Evolutionary conservation across 1,140 invertebrate species (phyloP), one percentile per base, ranked within the genome.

Genomic region (Neomicropteryx cornuta): DNA sequence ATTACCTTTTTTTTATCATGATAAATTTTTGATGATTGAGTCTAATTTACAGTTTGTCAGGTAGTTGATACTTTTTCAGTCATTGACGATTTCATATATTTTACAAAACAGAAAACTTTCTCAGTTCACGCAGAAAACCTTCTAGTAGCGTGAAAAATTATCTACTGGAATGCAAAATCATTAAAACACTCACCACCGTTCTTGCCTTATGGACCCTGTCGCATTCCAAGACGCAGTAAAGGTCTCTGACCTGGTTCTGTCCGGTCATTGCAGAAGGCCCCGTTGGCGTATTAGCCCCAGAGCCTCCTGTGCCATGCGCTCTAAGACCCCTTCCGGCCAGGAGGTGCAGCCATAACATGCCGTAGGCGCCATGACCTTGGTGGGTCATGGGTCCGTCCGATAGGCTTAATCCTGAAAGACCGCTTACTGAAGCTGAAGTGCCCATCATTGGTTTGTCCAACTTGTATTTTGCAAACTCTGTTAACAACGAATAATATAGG

Each of bases 171-270:
- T n/a, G n/a, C n/a, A n/a, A 8, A 27, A 8, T 27, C 24, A 27
- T 27, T 27, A 27, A 4, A 3, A 21, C 33, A 57, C 68, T 60
- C 45, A 73, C 92, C 39, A 97, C 93, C 3, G 96, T 98, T 18
- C 95, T 66, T 3, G 95, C 95, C 70, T 97, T 97, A 65, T 98
- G 95, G 5, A 96, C 83, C 44, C 92, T 78, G 63, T 99, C 95
- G 52, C 92, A 90, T 59, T 97, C 93, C 21, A 98, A 71, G 2
- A 98, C 94, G 58, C 93, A 97, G 56, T 99, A 99, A 17, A 99
- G 69, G 66, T 97, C 93, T 42, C 88, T 68, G 27, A 73, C 73
- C 18, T 72, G 71, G 30, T 72, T 72, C 53, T 59, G 51, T 50
- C 32, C 46, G 11, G 52, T 52, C 36, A 62, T 52, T 10, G 55